These are phyloP conservation scores for Tanytarsus gracilentus DNA, from an alignment of 2,888 invertebrate species.

Conservation along the genomic window DNA sequence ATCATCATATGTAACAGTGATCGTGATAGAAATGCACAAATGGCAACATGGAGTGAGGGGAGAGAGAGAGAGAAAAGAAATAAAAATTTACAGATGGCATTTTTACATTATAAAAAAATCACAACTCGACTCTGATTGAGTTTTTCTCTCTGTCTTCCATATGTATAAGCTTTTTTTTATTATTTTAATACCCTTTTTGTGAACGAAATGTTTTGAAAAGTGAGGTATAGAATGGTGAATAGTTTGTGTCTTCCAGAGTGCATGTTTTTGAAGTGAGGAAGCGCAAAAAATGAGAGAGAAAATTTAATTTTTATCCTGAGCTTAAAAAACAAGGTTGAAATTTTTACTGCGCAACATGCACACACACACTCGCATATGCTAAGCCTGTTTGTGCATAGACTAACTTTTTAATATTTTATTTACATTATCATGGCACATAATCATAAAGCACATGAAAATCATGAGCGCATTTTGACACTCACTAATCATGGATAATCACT, in stretches of 20 bases:
- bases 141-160: constrained; percentile 14
- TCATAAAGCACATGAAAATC: background rate
- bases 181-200: constrained; percentile 26
- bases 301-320: constrained; percentile 10
- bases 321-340: constrained; percentile 7
- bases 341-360: background rate
- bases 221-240: background rate
- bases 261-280: background rate
- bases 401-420: constrained; percentile 5
- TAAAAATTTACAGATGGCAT: constrained; percentile 26
- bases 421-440: constrained; percentile 9
- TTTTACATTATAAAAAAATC: background rate
- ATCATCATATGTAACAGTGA: too few relatives aligned
- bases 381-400: background rate
- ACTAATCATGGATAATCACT: constrained; percentile 28
- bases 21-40: too few relatives aligned
- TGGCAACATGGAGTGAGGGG: background rate
- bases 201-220: background rate
- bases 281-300: background rate
- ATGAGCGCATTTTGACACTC: constrained; percentile 26
- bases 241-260: background rate
- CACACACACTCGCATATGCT: background rate
- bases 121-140: too few relatives aligned
- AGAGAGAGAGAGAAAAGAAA: background rate
- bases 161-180: constrained; percentile 27